phyloP scores from a whole-genome alignment of 2,113 vertebrate species.

The Scomber colias region DNA sequence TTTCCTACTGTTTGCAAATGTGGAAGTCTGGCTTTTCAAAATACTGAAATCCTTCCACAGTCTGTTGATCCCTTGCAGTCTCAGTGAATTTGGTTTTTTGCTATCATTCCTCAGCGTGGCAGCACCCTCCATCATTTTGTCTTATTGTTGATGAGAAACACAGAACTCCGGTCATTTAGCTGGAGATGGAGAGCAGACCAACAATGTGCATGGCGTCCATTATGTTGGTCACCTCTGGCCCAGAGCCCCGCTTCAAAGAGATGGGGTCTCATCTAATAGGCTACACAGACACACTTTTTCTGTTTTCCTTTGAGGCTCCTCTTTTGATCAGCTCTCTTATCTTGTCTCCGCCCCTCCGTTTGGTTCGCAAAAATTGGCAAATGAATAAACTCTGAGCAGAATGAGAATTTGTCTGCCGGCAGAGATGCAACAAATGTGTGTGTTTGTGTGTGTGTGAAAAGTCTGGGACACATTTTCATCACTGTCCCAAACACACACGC shows the following conservation, averaged over 20 bases:
- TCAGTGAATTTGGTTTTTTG: not conserved
- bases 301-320: constrained; percentile 81
- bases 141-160: constrained; percentile 49
- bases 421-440: constrained; percentile 59
- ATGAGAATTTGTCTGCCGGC: constrained; percentile 61
- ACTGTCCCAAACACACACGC: not conserved
- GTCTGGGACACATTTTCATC: constrained; percentile 47
- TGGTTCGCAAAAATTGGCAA: constrained; percentile 58
- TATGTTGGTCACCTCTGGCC: constrained; percentile 78
- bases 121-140: constrained; percentile 21
- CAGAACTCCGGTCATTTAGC: constrained; percentile 51
- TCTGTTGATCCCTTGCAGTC: not conserved
- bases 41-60: not conserved
- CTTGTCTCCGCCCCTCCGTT: constrained; percentile 63
- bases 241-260: constrained; percentile 77
- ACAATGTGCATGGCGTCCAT: constrained; percentile 70
- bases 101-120: not conserved
- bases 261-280: constrained; percentile 69
- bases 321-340: constrained; percentile 83
- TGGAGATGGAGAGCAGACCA: constrained; percentile 43
- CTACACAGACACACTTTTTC: constrained; percentile 68
- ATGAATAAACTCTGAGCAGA: constrained; percentile 64
- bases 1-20: constrained; percentile 16
- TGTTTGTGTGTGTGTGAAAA: constrained; percentile 53
- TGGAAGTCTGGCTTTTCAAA: constrained; percentile 10